These are phyloP conservation scores for Panthera tigris DNA, from an alignment of 2,113 vertebrate species.

Conservation along the genomic window DNA sequence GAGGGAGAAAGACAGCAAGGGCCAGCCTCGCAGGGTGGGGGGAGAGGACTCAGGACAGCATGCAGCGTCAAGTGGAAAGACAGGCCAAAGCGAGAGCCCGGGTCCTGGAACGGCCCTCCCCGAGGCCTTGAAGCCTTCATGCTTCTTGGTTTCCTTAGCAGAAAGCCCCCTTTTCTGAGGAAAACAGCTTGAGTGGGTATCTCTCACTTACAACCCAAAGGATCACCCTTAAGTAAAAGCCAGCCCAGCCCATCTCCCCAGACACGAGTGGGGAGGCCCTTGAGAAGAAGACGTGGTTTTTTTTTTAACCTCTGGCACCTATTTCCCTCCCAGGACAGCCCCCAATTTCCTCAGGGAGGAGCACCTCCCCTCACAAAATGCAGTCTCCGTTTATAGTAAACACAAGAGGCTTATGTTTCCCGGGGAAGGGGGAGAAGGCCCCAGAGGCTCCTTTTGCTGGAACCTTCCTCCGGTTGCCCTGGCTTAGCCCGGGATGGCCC, in stretches of 20 bases:
- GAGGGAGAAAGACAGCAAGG: not conserved
- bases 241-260: not conserved
- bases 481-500: not conserved
- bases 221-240: not conserved
- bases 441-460: not conserved
- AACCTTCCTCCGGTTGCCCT: not conserved
- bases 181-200: not conserved
- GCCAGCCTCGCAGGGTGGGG: not conserved
- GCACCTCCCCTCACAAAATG: not conserved
- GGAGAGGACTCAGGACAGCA: not conserved
- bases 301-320: not conserved
- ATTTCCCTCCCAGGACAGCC: not conserved
- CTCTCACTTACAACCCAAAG: conserved; percentile 2
- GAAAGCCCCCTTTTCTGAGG: not conserved
- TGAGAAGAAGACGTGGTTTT: not conserved
- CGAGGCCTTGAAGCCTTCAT: not conserved
- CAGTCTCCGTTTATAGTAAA: not conserved
- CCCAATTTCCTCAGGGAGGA: not conserved
- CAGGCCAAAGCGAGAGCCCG: not conserved
- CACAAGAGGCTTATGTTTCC: not conserved
- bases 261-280: too few relatives aligned
- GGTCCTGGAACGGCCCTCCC: not conserved
- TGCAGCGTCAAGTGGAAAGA: not conserved
- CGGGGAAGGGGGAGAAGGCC: not conserved
- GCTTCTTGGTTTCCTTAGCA: not conserved